phyloP scores from a whole-genome alignment of 2,797 vertebrate species.

The Balearica regulorum region DNA sequence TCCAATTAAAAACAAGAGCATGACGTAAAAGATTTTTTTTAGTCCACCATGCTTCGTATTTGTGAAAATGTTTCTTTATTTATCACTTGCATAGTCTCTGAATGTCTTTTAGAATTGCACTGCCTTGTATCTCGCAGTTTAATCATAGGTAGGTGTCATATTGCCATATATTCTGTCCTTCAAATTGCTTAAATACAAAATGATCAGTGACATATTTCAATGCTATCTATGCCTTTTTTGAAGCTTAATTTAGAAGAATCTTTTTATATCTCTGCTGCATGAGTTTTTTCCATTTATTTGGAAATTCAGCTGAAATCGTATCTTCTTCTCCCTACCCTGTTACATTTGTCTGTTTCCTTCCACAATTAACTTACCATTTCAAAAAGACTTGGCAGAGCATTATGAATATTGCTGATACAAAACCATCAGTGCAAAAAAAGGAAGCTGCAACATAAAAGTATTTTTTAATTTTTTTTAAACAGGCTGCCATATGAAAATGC shows the following conservation, averaged over 20 bases:
- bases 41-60: not conserved
- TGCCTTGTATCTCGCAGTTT: not conserved
- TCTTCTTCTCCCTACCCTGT: not conserved
- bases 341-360: slow-evolving; percentile 26
- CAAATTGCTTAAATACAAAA: slow-evolving; percentile 10
- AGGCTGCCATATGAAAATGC: not conserved
- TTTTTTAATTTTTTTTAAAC: not conserved
- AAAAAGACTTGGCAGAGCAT: not conserved
- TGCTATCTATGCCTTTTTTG: not conserved
- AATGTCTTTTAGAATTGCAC: not conserved
- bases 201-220: slow-evolving; percentile 6
- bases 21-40: not conserved
- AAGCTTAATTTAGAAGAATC: slow-evolving; percentile 19
- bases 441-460: not conserved
- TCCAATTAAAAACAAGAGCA: not conserved
- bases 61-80: slow-evolving; percentile 7
- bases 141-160: slow-evolving; percentile 1
- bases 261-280: slow-evolving; percentile 1
- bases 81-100: not conserved
- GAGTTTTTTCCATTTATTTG: not conserved
- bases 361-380: slow-evolving; percentile 24
- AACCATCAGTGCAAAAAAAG: not conserved
- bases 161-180: not conserved
- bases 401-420: not conserved
- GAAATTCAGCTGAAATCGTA: not conserved